Percentiles rank a stretch among this genome's conserved stretches.
Evolutionary conservation across 2,797 vertebrate genomes (phyloP).

Genomic region (Lithobates pipiens): DNA sequence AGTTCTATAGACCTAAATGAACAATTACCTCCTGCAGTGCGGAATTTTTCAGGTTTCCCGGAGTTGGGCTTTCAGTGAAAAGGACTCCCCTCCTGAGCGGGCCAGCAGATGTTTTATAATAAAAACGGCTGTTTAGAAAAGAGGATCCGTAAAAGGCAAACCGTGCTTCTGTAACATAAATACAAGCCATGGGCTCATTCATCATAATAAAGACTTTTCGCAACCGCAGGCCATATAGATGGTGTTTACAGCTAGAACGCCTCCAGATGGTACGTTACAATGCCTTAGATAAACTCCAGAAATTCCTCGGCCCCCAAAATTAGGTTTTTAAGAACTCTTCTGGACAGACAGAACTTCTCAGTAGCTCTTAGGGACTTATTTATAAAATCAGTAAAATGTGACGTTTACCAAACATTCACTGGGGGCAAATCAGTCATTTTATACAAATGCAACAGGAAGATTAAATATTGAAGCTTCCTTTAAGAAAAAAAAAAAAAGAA

Average conservation of each 20-base stretch:
- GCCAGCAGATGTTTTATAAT: slow-evolving; percentile 11
- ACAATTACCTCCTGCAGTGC: too few species aligned
- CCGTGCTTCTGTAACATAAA: background rate
- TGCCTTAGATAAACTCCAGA: background rate
- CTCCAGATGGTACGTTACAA: background rate
- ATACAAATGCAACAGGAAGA: too few species aligned
- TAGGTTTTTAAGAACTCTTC: too few species aligned
- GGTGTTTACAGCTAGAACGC: background rate
- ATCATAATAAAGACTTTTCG: background rate
- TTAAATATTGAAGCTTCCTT: too few species aligned
- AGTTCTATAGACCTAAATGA: too few species aligned
- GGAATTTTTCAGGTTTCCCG: too few species aligned
- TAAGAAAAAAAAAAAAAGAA: too few species aligned
- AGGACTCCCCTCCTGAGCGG: background rate
- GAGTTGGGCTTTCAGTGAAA: background rate
- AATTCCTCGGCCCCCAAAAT: background rate
- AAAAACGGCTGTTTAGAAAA: slow-evolving; percentile 7
- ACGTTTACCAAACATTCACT: too few species aligned
- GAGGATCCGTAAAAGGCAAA: slow-evolving; percentile 31
- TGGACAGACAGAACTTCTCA: too few species aligned
- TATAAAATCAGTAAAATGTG: too few species aligned
- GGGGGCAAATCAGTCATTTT: too few species aligned
- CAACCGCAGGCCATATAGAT: background rate
- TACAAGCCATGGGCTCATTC: background rate
- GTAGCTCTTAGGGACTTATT: too few species aligned